phyloP scores from a whole-genome alignment of 2,113 vertebrate species.

The Piaya cayana region DNA sequence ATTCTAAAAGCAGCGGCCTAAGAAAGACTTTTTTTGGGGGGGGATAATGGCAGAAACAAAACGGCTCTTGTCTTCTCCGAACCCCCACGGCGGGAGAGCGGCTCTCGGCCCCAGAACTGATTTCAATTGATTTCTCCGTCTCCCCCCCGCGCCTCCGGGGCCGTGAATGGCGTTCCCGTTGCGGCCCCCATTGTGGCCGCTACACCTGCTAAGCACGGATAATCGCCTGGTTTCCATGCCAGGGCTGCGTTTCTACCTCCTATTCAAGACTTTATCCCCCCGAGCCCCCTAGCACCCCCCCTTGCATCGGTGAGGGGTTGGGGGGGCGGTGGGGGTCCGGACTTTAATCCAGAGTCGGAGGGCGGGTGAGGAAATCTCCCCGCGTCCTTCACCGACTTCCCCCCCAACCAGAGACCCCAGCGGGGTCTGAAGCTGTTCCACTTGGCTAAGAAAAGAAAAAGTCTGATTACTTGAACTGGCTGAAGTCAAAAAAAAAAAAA shows the following conservation, averaged over 20 bases:
- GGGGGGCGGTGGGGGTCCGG: neutral
- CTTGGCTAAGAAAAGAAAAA: conserved; percentile 47
- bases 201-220: conserved; percentile 71
- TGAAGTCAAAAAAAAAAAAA: neutral
- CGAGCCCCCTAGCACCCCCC: neutral
- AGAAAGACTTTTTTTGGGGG: rapidly evolving
- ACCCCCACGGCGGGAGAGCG: neutral
- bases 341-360: neutral
- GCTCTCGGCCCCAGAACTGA: neutral
- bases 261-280: neutral
- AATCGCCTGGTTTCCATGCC: neutral
- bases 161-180: conserved; percentile 14
- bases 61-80: too few relatives aligned
- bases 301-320: neutral
- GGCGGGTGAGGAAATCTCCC: neutral
- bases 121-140: conserved; percentile 36
- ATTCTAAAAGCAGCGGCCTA: rapidly evolving
- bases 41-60: neutral
- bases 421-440: conserved; percentile 51
- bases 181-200: conserved; percentile 33
- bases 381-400: neutral
- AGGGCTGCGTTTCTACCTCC: neutral
- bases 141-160: neutral
- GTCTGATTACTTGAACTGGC: neutral
- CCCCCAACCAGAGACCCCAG: neutral